phyloP scores from a whole-genome alignment of 92 coral and sea anemone genomes.

The Parazoanthus darwini region DNA sequence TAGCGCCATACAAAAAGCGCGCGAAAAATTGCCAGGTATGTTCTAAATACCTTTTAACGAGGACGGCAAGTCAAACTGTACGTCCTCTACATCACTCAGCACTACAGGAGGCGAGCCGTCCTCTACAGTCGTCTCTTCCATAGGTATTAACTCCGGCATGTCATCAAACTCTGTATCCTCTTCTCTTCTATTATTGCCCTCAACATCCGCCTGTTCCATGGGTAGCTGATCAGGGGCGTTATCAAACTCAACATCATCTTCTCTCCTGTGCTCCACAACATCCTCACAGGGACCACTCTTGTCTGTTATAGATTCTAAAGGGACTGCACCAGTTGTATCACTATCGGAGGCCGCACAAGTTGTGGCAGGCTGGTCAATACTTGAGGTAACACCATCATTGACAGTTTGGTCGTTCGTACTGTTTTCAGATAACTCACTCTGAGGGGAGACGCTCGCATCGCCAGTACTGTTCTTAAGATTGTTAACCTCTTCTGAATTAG shows the following conservation, averaged over 20 bases:
- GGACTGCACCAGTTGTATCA: neutral
- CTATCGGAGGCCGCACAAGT: neutral
- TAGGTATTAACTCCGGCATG: neutral
- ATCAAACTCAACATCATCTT: constrained; percentile 4
- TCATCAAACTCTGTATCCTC: neutral
- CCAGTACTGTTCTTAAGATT: neutral
- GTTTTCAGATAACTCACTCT: neutral
- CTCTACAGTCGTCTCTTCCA: neutral
- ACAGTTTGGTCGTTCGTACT: neutral
- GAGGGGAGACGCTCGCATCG: neutral
- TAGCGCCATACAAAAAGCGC: no score
- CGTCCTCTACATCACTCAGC: constrained; percentile 24
- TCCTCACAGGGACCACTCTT: neutral
- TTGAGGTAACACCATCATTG: neutral
- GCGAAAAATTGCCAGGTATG: no score
- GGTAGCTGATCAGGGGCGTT: neutral
- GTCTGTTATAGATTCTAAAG: neutral
- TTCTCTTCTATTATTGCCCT: neutral
- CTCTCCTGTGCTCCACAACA: neutral
- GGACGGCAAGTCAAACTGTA: constrained; percentile 50
- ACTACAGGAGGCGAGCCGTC: neutral
- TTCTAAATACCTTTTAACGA: constrained; percentile 4
- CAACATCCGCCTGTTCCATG: neutral
- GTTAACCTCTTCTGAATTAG: neutral
- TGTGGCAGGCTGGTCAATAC: neutral